Evolutionary conservation across 2,888 invertebrate species (phyloP).

Genomic region (Cataglyphis altisquamis): DNA sequence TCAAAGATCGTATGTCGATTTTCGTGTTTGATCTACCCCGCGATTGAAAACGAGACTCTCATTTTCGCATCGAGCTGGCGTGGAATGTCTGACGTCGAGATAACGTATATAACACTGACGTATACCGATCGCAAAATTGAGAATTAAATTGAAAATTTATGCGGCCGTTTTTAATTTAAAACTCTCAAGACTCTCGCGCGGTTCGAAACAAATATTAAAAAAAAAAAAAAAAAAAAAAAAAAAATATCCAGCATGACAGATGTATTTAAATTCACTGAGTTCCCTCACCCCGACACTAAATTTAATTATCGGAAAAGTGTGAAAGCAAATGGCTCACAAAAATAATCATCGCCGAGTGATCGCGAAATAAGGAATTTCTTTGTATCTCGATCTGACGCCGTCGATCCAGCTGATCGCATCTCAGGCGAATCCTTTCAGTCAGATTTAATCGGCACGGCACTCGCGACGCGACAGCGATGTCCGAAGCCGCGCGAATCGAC

Average conservation of each 20-base stretch:
- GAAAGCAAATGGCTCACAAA: background rate
- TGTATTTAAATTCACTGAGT: slow-evolving; percentile 3
- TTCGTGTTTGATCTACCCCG: slow-evolving; percentile 23
- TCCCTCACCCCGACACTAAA: slow-evolving; percentile 10
- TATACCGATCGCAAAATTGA: slow-evolving; percentile 26
- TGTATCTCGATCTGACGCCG: background rate
- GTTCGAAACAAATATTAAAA: background rate
- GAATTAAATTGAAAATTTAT: slow-evolving; percentile 10
- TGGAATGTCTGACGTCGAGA: slow-evolving; percentile 21
- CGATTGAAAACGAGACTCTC: slow-evolving; percentile 16
- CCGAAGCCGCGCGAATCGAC: slow-evolving; percentile 30
- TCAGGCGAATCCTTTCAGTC: slow-evolving; percentile 12
- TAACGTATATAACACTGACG: slow-evolving; percentile 20
- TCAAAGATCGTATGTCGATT: slow-evolving; percentile 32
- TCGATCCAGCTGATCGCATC: slow-evolving; percentile 32
- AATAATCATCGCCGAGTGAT: slow-evolving; percentile 19
- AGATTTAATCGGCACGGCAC: slow-evolving; percentile 24
- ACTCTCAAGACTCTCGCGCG: background rate
- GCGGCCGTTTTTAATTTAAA: background rate
- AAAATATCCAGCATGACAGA: background rate
- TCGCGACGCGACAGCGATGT: slow-evolving; percentile 36
- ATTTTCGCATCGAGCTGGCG: slow-evolving; percentile 7
- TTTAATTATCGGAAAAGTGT: background rate
- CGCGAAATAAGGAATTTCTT: slow-evolving; percentile 6
- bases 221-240: slow-evolving; percentile 26